These are phyloP conservation scores for Diplolepis rosae DNA, from an alignment of 2,888 invertebrate genomes.

Conservation along the genomic window DNA sequence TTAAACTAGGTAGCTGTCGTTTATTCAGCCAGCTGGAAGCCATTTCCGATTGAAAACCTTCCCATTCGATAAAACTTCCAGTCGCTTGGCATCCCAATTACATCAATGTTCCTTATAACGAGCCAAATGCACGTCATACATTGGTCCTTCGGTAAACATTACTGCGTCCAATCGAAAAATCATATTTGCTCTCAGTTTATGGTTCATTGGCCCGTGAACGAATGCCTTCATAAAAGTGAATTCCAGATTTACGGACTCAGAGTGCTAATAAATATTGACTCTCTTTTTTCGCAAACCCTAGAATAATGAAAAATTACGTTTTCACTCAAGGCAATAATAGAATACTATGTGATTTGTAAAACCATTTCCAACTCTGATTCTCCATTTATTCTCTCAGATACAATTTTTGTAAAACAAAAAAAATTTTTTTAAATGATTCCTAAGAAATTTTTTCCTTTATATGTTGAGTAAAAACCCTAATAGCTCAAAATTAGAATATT, in stretches of 20 bases:
- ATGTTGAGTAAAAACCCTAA: too few species aligned
- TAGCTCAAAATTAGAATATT: too few species aligned
- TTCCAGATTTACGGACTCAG: conserved; percentile 15
- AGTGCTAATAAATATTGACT: conserved; percentile 20
- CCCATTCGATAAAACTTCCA: conserved; percentile 45
- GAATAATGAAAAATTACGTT: conserved; percentile 9
- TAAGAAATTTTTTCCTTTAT: too few species aligned
- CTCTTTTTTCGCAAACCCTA: not conserved
- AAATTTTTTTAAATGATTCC: too few species aligned
- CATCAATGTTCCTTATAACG: conserved; percentile 32
- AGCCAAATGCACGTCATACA: conserved; percentile 18
- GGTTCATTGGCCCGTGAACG: conserved; percentile 16
- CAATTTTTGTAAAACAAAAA: too few species aligned
- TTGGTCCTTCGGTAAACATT: conserved; percentile 25
- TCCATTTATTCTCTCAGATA: too few species aligned
- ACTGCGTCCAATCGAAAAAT: conserved; percentile 27
- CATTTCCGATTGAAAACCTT: conserved; percentile 59
- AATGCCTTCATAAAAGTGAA: not conserved
- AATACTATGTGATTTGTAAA: not conserved
- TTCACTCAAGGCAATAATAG: not conserved
- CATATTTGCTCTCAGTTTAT: conserved; percentile 18
- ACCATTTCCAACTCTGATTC: not conserved
- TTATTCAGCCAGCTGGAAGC: conserved; percentile 51
- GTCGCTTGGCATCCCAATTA: conserved; percentile 47
- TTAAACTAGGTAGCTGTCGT: conserved; percentile 50